Evolutionary conservation across 1,140 invertebrate species (phyloP).

Genomic region (Chlorops oryzae): DNA sequence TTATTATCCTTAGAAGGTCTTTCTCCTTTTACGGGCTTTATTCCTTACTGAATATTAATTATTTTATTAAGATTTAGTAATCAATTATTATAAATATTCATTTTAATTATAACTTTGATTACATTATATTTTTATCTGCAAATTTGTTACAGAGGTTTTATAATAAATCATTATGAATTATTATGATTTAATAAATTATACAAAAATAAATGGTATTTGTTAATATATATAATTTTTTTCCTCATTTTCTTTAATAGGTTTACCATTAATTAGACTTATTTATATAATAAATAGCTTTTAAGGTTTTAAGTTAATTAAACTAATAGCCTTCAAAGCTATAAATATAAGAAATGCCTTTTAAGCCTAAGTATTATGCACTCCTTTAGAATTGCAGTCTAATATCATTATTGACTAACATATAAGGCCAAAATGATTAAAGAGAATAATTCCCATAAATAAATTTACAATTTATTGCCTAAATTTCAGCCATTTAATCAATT

Average conservation of each 20-base stretch:
- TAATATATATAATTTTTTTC: constrained; percentile 42
- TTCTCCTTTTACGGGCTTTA: constrained; percentile 51
- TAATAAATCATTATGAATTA: constrained; percentile 41
- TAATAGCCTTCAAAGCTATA: constrained; percentile 56
- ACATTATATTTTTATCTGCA: constrained; percentile 48
- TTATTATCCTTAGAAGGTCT: constrained; percentile 50
- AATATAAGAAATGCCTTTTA: constrained; percentile 50
- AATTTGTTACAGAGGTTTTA: constrained; percentile 37
- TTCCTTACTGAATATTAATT: constrained; percentile 50
- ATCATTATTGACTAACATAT: constrained; percentile 53
- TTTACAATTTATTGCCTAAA: constrained; percentile 54
- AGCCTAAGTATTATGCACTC: constrained; percentile 49
- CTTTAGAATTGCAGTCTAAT: constrained; percentile 55
- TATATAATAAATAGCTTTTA: constrained; percentile 41
- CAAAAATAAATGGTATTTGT: constrained; percentile 20
- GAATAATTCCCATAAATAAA: constrained; percentile 51
- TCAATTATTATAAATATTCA: constrained; percentile 33
- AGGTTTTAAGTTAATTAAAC: constrained; percentile 56
- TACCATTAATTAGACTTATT: too few species aligned
- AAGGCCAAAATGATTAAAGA: constrained; percentile 48
- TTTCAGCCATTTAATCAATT: constrained; percentile 52
- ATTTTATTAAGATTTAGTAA: constrained; percentile 43
- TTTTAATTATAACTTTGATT: constrained; percentile 47
- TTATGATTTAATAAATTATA: constrained; percentile 29
- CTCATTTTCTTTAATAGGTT: too few species aligned